Percentiles rank a stretch among this genome's conserved stretches.
Conservation (phyloP, 2,797 vertebrate species). For the Clarias laeviceps region DNA sequence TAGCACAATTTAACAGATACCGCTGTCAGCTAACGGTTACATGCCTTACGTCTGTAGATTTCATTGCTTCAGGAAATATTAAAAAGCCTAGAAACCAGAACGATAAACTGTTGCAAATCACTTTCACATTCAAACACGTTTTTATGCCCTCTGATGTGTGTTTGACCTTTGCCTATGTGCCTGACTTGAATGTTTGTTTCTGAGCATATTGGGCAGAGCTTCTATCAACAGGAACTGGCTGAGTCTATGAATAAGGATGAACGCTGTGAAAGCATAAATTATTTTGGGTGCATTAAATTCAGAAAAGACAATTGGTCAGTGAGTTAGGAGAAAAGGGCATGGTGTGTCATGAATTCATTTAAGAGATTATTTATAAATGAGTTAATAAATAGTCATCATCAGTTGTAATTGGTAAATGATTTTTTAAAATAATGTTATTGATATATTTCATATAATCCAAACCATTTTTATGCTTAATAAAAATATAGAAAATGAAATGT, state of each 20-base stretch:
- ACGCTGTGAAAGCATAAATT: constrained; percentile 4
- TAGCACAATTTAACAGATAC: neutral
- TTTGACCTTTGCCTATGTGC: constrained; percentile 40
- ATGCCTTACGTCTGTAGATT: neutral
- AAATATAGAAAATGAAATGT: neutral
- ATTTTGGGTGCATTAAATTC: constrained; percentile 8
- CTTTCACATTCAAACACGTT: constrained; percentile 7
- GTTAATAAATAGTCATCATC: neutral
- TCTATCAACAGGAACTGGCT: constrained; percentile 1
- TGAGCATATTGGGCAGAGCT: constrained; percentile 32
- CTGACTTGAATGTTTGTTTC: constrained; percentile 11
- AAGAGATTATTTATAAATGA: neutral
- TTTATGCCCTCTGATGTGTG: constrained; percentile 31
- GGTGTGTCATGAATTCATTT: neutral
- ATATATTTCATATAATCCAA: neutral
- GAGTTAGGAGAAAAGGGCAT: neutral
- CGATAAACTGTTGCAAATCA: neutral
- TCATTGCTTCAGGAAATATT: neutral
- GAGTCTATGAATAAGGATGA: constrained; percentile 2
- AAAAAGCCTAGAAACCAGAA: neutral
- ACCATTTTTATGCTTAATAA: neutral
- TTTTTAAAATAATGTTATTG: neutral
- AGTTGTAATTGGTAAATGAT: neutral
- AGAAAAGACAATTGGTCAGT: neutral
- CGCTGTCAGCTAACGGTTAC: neutral